phyloP scores from a whole-genome alignment of 2,797 vertebrate species.

The Malacoctenus gilli region DNA sequence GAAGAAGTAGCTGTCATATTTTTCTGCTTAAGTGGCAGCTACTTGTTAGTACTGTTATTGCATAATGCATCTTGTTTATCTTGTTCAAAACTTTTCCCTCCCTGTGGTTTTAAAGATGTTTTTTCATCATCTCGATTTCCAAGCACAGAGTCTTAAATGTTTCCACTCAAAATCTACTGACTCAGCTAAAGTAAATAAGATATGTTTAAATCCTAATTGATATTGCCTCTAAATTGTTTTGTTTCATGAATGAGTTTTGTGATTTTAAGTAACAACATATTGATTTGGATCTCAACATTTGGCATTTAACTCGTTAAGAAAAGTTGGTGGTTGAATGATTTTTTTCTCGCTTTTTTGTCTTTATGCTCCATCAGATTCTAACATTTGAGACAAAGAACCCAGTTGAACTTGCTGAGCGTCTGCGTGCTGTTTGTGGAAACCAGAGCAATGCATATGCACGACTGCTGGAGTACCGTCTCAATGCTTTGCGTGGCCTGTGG shows the following conservation, averaged over 20 bases:
- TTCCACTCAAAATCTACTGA: no score
- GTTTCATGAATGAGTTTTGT: no score
- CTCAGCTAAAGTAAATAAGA: no score
- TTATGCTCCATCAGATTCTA: slow-evolving; percentile 86
- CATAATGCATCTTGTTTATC: not conserved
- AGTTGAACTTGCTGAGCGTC: slow-evolving; percentile 90
- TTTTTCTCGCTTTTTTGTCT: not conserved
- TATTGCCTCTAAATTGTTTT: no score
- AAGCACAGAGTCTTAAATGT: no score
- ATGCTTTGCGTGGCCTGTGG: slow-evolving; percentile 96
- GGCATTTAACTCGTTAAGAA: no score
- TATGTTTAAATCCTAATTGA: no score
- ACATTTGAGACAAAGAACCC: slow-evolving; percentile 99
- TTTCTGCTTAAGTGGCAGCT: not conserved
- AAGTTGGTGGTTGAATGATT: slow-evolving; percentile 1
- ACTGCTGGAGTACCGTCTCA: slow-evolving; percentile 95
- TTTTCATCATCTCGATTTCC: no score
- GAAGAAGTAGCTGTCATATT: not conserved
- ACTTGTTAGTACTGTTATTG: not conserved
- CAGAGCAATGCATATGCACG: slow-evolving; percentile 99
- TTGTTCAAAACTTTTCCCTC: not conserved
- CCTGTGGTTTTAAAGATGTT: not conserved
- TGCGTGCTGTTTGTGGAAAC: slow-evolving; percentile 96
- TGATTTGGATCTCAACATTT: no score
- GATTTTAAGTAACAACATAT: no score